Base-by-base conservation (phyloP, 1,140 invertebrate genomes). In the Lasioglossum albipes region DNA sequence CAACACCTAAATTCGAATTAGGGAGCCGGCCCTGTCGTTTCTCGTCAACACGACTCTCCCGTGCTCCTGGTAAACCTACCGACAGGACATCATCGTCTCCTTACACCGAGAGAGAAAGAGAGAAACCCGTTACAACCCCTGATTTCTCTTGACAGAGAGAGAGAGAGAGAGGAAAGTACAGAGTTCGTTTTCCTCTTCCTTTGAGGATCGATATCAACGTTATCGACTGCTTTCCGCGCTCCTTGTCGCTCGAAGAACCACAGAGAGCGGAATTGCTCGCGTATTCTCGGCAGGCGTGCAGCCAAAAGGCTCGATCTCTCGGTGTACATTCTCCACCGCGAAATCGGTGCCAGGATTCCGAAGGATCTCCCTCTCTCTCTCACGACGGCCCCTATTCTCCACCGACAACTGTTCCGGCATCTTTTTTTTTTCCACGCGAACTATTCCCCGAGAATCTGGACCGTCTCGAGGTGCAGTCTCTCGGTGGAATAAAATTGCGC, bases 1-100 rank as follows among this genome's bases (percentile, higher is more conserved):
- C 91, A 87, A 91, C 91, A 91, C 90, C 91, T 92, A 92, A 91
- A 92, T 91, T 89, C 90, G 91, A 91, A 92, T 92, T 92, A 91
- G 89, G 84, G 86, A 88, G 85, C 85, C 85, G 78, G 77, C 80
- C 86, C 81, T 87, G 81, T 83, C 84, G 80, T 87, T 88, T 84
- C 88, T 91, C 85, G 86, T 88, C 90, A 88, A 88, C 82, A 78
- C 85, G 75, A 71, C 66, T 84, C 86, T 78, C 77, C 78, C 64
- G 54, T 74, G n/a, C 77, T 59, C 57, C 52, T 64, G 81, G 9
- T 83, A 84, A 88, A 78, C 76, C 75, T 84, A 74, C 81, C 22
- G 79, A 65, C 70, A 73, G 81, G 67, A 75, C 66, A 54, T 86
- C 78, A 69, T 65, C 65, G 64, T 79, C 61, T 75, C 79, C 36